Evolutionary conservation across 2,113 vertebrate species (phyloP), one percentile per base, ranked within the genome.

Genomic region (Tetrax tetrax): DNA sequence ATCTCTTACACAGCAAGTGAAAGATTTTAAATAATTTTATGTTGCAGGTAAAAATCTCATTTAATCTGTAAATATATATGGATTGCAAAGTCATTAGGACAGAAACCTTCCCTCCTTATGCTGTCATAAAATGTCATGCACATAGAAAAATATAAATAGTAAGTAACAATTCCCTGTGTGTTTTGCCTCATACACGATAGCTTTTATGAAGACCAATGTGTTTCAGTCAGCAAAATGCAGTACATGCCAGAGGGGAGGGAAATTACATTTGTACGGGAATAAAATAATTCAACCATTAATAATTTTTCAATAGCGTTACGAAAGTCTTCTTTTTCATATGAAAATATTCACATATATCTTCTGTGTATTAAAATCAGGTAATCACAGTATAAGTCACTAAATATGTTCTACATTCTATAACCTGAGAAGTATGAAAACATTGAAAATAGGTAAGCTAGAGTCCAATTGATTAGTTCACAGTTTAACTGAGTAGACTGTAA

Each of bases 181-280:
- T 15, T 75, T 88, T 82, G 4, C 50, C 45, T 14, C 6, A 12
- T 31, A 41, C 5, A 15, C 9, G 60, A 19, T 12, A 10, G 10
- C 14, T 27, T 64, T 90, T 72, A 47, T 66, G 12, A 93, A 76
- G 45, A 45, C 8, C 14, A 68, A 4, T 68, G 10, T 28, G 7
- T 81, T 89, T 87, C 17, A 12, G 28, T 38, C 27, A 56, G 6
- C 47, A 15, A 91, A 77, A 80, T 29, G 6, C 14, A n/a, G 22
- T 84, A 59, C 22, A 74, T 35, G 38, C 18, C 3, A 3, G 5
- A 21, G 4, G 4, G 4, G 2, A 1, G 4, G 24, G 9, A 12
- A 60, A 65, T 81, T 87, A 8, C 13, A 50, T 68, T 84, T 82
- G 43, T 8, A 35, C 14, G 20, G 48, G 48, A 48, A 48, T 48